phyloP scores from a whole-genome alignment of 2,888 invertebrate genomes.

The Hyposoter dolosus region DNA sequence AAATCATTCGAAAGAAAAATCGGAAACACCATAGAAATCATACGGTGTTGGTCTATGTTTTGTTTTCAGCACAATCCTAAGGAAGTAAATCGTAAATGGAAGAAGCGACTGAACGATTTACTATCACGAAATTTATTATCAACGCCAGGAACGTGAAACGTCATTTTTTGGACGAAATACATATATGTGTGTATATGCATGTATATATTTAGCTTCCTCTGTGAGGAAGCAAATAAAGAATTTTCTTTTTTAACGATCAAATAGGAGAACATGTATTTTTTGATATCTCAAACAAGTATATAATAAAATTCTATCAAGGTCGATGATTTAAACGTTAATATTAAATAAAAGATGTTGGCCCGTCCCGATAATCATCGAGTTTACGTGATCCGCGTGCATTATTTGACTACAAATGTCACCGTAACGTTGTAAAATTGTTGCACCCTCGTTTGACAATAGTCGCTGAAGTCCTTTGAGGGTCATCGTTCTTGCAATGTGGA shows the following conservation, averaged over 20 bases:
- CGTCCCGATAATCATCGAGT: conserved; percentile 83
- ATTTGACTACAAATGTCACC: conserved; percentile 83
- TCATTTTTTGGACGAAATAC: conserved; percentile 43
- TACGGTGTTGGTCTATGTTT: neutral
- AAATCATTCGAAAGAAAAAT: neutral
- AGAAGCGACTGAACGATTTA: conserved; percentile 70
- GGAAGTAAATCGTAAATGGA: conserved; percentile 77
- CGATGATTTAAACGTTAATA: conserved; percentile 76
- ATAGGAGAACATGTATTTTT: conserved; percentile 64
- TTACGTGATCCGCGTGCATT: conserved; percentile 84
- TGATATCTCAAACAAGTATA: conserved; percentile 60
- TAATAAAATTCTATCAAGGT: conserved; percentile 58
- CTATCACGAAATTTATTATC: conserved; percentile 52
- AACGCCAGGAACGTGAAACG: conserved; percentile 50
- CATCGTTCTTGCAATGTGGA: conserved; percentile 81
- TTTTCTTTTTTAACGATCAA: conserved; percentile 52
- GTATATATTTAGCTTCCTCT: conserved; percentile 35
- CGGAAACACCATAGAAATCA: neutral
- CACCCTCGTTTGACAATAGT: conserved; percentile 82
- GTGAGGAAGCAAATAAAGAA: conserved; percentile 42
- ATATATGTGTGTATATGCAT: conserved; percentile 27
- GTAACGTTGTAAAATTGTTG: conserved; percentile 80
- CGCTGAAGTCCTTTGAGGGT: conserved; percentile 81
- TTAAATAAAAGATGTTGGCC: conserved; percentile 83
- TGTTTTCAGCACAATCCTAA: conserved; percentile 77